phyloP scores from a whole-genome alignment of 2,113 vertebrate genomes.

The Condylura cristata region DNA sequence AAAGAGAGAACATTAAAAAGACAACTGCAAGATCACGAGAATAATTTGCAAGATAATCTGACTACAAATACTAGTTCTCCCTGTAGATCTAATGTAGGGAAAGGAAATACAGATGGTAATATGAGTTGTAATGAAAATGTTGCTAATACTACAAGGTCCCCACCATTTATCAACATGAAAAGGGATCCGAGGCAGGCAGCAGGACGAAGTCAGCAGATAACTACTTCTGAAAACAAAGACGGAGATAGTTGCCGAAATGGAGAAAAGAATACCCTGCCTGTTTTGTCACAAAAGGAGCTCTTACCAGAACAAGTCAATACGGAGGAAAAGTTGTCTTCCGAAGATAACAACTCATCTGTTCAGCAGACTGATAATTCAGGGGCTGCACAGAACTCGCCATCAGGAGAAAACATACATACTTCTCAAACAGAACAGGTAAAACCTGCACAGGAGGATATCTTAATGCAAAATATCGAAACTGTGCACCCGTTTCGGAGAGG shows the following conservation, averaged over 20 bases:
- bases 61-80: slow-evolving; percentile 77
- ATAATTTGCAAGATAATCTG: slow-evolving; percentile 76
- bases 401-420: slow-evolving; percentile 78
- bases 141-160: slow-evolving; percentile 81
- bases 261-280: slow-evolving; percentile 71
- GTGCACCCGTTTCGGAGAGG: slow-evolving; percentile 87
- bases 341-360: slow-evolving; percentile 74
- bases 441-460: slow-evolving; percentile 76
- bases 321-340: slow-evolving; percentile 79
- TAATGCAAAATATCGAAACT: slow-evolving; percentile 87
- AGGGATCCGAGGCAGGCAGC: slow-evolving; percentile 90
- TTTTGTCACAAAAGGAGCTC: slow-evolving; percentile 37
- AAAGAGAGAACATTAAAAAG: slow-evolving; percentile 82
- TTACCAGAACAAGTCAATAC: slow-evolving; percentile 72
- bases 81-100: slow-evolving; percentile 74
- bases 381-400: slow-evolving; percentile 79
- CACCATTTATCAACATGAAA: slow-evolving; percentile 86
- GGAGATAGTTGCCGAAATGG: slow-evolving; percentile 83
- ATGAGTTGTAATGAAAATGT: slow-evolving; percentile 80
- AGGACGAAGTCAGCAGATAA: slow-evolving; percentile 90
- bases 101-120: slow-evolving; percentile 75
- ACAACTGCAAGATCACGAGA: slow-evolving; percentile 78
- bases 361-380: slow-evolving; percentile 76
- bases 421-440: slow-evolving; percentile 81
- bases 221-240: slow-evolving; percentile 83